A percentile compares a stretch with the other conserved stretches of the same genome.
Evolutionary conservation across 2,113 vertebrate species (phyloP).

Genomic region (Bombycilla garrulus): DNA sequence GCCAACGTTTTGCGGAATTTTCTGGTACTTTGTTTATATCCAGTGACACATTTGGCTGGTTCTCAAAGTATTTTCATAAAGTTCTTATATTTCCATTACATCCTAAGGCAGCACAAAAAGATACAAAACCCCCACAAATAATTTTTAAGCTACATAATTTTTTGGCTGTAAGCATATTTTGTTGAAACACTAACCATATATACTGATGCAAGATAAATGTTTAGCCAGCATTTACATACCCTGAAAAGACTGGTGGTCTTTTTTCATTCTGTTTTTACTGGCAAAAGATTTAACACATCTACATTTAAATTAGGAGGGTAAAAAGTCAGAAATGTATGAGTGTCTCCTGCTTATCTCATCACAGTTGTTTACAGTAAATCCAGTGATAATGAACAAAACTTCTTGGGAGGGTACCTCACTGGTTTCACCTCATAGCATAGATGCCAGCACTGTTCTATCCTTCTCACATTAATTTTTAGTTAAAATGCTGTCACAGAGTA

Average conservation of each 20-base stretch:
- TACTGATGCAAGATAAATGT: background rate
- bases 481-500: background rate
- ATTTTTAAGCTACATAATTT: background rate
- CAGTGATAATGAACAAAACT: background rate
- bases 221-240: background rate
- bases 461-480: background rate
- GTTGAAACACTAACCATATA: background rate
- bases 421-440: background rate
- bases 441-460: background rate
- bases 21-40: background rate
- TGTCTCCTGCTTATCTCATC: background rate
- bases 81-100: background rate
- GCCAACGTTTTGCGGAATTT: background rate
- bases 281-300: background rate
- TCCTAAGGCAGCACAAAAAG: background rate
- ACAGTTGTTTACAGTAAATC: background rate
- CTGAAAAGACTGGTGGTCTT: background rate
- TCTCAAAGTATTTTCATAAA: background rate
- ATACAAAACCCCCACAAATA: rapidly evolving
- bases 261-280: background rate
- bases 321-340: background rate
- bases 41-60: background rate
- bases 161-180: background rate
- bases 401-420: background rate
- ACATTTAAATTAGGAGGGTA: background rate